Evolutionary conservation across 2,113 vertebrate species (phyloP), one percentile per base, ranked within the genome.

Genomic region (Myrmophylax atrothorax): DNA sequence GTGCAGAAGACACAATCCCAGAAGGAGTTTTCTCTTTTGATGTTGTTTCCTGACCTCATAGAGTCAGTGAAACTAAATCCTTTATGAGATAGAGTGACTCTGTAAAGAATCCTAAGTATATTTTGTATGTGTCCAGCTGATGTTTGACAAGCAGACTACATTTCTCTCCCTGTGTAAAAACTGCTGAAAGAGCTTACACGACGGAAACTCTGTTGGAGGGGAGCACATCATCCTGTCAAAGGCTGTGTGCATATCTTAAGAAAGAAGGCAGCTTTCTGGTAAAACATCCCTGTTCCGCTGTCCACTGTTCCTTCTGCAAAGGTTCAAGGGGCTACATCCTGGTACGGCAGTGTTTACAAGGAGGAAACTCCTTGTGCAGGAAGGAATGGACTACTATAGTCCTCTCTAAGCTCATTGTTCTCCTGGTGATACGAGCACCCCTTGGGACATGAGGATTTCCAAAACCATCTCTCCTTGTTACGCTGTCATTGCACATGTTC

Each of bases 21-120:
- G 87, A 94, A 98, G 90, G 83, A 96, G 87, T 95, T 75, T 87
- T 91, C 68, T 94, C 96, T 94, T 98, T 98, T 98, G 97, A 97
- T 96, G 92, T 97, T 97, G 68, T 76, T 96, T 97, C 95, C 96
- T 98, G 97, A 98, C 96, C 97, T 97, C 91, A 72, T 18, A 12
- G 93, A 94, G 58, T 97, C 91, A 94, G 70, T 94, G 91, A 98
- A 98, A 97, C 77, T 68, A 93, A 97, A 97, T 96, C 94, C 81
- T 97, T 96, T 88, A 73, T 95, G 86, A 86, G 97, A 94, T 95
- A 85, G 38, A 87, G 72, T 83, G 79, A 50, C 75, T 94, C 84
- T 87, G 35, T 92, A 69, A 93, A 92, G 81, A 84, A 88, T 94
- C 95, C 52, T 81, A 87, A 96, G 84, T 74, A 87, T 94, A 89